Base-by-base conservation (phyloP, 2,113 vertebrate species). In the Pithys albifrons region DNA sequence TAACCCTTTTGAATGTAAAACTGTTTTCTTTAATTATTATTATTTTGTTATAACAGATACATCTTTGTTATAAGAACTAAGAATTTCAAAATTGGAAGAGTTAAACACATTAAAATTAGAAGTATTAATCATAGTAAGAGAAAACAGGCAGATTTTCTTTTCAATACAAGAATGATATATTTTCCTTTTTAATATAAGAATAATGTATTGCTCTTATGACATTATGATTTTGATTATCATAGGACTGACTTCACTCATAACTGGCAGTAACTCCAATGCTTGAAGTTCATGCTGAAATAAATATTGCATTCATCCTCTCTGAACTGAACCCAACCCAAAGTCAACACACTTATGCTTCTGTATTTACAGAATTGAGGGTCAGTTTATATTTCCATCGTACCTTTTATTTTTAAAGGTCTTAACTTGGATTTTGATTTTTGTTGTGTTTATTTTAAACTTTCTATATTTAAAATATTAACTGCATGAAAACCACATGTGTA, bases 331-430 rank as follows among this genome's bases (percentile, higher is more conserved):
- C 90, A 93, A 55, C 51, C 87, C 49, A 92, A 95, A 89, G 83
- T 93, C 96, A 97, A 96, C 41, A 94, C 6, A 91, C 78, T 96
- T 83, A 57, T 73, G 37, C 75, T 96, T 67, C 92, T 87, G 72
- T 95, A 93, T 97, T 95, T 97, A 91, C 86, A 74, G 65, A 92
- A 45, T 57, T 81, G 85, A 94, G 82, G 91, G 78, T 87, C 91
- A 95, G 90, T 91, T 92, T 91, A 87, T 84, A 83, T 91, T 96
- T 93, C 72, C 76, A 82, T 93, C 72, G 87, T 89, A 67, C 7
- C 52, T 35, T 93, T 93, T 64, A 88, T 97, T 97, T 98, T 85
- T 93, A 97, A 89, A 84, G 45, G 57, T 96, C 91, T 94, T 88
- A 94, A 48, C 77, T 89, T 94, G 39, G 39, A 54, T 88, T 97